Base-by-base conservation (phyloP, 2,888 invertebrate species). In the Orthosia gracilis region DNA sequence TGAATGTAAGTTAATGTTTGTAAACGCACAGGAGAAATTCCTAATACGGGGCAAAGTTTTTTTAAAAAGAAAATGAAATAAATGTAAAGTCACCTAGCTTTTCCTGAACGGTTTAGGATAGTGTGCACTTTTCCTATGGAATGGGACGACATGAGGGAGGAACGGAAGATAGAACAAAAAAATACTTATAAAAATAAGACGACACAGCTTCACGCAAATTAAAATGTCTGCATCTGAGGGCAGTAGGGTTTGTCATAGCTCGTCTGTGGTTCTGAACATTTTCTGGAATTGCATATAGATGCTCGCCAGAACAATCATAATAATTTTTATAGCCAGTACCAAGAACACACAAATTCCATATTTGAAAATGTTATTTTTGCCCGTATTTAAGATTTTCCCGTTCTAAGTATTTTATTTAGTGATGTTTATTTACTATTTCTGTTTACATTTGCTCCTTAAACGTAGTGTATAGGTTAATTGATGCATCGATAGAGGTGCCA, bases 201-300 rank as follows among this genome's bases (percentile, higher is more conserved):
- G 31, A 23, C 31, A 15, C 18, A 63, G 26, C 26, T 45, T 45
- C 18, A 26, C 7, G 26, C 49, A 58, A 72, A 74, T 63, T 63
- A 57, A 63, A 74, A 64, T 13, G 47, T 54, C 47, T 47, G 52
- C 18, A 4, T 21, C 23, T 26, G 45, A 73, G 5, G 31, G 58
- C 23, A 40, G 17, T 15, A 11, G 21, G 23, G 15, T 15, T 47
- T 52, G 57, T 45, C 7, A 26, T 12, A 7, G 15, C 47, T 72
- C 26, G 52, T 15, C 61, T 54, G 18, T n/a, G 47, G 73, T n/a
- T 13, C 2, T 18, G 23, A 47, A 50, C 3, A 21, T 18, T 18
- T 12, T 21, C n/a, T 23, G 13, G 13, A n/a, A 26, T 45, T 49
- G 40, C 40, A 13, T 26, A 57, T 4, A 45, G 40, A 40, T 17